These are phyloP conservation scores for Thera britannica DNA, from an alignment of 2,888 invertebrate species.

Conservation along the genomic window DNA sequence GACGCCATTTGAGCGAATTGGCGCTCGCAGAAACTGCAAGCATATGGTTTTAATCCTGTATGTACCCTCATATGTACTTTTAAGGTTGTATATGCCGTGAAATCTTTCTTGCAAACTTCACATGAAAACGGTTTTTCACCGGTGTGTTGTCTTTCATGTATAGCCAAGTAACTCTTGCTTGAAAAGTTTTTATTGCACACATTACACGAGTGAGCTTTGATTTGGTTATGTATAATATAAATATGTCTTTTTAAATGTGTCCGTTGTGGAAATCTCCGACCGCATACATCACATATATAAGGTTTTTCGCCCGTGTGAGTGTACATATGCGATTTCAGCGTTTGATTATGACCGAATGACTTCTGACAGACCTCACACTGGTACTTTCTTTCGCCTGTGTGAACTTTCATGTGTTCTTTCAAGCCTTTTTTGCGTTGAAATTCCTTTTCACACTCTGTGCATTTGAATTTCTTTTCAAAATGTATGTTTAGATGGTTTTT, in stretches of 20 bases:
- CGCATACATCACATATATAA: conserved; percentile 73
- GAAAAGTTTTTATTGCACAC: conserved; percentile 74
- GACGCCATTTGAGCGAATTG: conserved; percentile 77
- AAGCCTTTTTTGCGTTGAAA: conserved; percentile 70
- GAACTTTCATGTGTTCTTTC: conserved; percentile 73
- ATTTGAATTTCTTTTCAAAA: conserved; percentile 66
- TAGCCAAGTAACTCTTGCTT: conserved; percentile 71
- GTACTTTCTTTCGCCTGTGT: conserved; percentile 68
- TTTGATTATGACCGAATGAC: conserved; percentile 71
- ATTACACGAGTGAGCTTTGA: conserved; percentile 67
- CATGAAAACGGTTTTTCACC: conserved; percentile 71
- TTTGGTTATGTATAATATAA: conserved; percentile 69
- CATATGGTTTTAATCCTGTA: conserved; percentile 72
- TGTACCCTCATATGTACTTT: conserved; percentile 77
- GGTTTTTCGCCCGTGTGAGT: conserved; percentile 75
- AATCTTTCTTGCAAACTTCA: conserved; percentile 72
- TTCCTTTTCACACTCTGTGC: conserved; percentile 63
- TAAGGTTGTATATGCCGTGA: conserved; percentile 73
- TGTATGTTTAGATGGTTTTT: conserved; percentile 68
- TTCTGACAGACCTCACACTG: conserved; percentile 65
- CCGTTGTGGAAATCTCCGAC: conserved; percentile 67
- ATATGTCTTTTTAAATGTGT: conserved; percentile 75
- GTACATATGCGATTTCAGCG: conserved; percentile 71
- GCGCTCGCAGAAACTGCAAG: conserved; percentile 67
- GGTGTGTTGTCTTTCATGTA: conserved; percentile 73